phyloP scores from a whole-genome alignment of 64 coral and sea anemone genomes.

The Astreopora myriophthalma region DNA sequence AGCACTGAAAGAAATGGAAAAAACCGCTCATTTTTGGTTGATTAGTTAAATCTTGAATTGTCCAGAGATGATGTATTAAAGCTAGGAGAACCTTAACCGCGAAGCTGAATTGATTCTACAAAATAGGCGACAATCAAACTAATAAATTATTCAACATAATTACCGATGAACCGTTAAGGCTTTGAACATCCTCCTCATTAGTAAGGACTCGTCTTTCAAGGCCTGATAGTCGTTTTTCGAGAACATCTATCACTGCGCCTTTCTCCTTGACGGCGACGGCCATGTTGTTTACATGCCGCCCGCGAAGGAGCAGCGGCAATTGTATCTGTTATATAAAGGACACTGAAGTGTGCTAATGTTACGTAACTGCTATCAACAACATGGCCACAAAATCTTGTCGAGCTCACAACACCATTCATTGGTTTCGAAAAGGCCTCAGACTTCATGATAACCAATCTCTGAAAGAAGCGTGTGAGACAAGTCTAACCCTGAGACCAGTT shows the following conservation, averaged over 20 bases:
- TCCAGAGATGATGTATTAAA: background rate
- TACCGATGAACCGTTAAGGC: slow-evolving; percentile 83
- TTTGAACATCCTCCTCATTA: slow-evolving; percentile 73
- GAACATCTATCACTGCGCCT: slow-evolving; percentile 47
- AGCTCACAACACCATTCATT: slow-evolving; percentile 59
- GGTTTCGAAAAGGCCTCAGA: slow-evolving; percentile 73
- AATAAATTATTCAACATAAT: background rate
- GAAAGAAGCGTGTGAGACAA: slow-evolving; percentile 63
- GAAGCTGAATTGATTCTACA: background rate
- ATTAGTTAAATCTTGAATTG: background rate
- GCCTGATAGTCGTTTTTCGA: slow-evolving; percentile 82
- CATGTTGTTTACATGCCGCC: background rate
- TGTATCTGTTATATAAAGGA: background rate
- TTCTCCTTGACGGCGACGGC: slow-evolving; percentile 70
- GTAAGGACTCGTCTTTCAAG: slow-evolving; percentile 72
- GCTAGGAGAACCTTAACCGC: background rate
- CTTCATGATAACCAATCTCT: slow-evolving; percentile 62
- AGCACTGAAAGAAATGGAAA: slow-evolving; percentile 57
- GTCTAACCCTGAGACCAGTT: slow-evolving; percentile 54
- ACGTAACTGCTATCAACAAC: slow-evolving; percentile 21
- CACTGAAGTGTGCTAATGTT: background rate
- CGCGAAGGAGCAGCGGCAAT: background rate
- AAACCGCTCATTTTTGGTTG: background rate
- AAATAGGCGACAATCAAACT: background rate
- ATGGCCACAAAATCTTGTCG: slow-evolving; percentile 51